Percentiles rank a stretch among this genome's conserved stretches.
phyloP scores from a whole-genome alignment of 2,888 invertebrate species.

The Apoderus coryli region DNA sequence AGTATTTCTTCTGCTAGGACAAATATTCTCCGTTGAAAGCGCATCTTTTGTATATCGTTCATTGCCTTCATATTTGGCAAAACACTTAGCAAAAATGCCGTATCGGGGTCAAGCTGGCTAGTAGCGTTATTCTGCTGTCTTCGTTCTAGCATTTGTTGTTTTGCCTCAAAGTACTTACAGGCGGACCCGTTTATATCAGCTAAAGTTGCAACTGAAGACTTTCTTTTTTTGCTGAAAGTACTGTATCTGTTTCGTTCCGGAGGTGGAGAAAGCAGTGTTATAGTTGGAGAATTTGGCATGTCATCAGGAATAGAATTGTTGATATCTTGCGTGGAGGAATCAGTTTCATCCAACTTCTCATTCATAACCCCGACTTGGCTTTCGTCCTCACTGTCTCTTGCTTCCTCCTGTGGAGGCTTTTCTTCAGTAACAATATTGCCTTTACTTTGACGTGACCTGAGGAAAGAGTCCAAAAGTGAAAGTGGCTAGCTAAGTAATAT shows the following conservation, averaged over 20 bases:
- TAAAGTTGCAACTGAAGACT: too few species aligned
- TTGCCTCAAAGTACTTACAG: too few species aligned
- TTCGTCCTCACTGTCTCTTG: constrained; percentile 1
- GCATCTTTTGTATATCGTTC: too few species aligned
- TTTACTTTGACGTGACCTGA: neutral
- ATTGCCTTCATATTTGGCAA: too few species aligned
- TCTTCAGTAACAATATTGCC: neutral
- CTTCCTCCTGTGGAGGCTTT: constrained; percentile 1
- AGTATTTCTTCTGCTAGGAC: too few species aligned
- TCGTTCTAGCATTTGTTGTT: too few species aligned
- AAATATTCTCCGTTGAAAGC: too few species aligned
- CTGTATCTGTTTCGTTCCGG: neutral
- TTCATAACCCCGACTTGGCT: neutral
- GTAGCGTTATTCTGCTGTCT: too few species aligned
- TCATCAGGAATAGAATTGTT: neutral
- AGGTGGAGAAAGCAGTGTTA: neutral
- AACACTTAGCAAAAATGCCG: too few species aligned
- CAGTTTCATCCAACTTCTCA: constrained; percentile 1
- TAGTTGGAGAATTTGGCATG: neutral
- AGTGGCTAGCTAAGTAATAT: neutral
- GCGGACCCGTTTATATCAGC: too few species aligned
- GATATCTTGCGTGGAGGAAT: neutral
- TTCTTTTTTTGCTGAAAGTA: neutral
- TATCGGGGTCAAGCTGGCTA: too few species aligned
- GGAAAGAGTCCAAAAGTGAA: neutral